Conservation (phyloP, 2,113 vertebrate species). For the Nothobranchius kuhntae region DNA sequence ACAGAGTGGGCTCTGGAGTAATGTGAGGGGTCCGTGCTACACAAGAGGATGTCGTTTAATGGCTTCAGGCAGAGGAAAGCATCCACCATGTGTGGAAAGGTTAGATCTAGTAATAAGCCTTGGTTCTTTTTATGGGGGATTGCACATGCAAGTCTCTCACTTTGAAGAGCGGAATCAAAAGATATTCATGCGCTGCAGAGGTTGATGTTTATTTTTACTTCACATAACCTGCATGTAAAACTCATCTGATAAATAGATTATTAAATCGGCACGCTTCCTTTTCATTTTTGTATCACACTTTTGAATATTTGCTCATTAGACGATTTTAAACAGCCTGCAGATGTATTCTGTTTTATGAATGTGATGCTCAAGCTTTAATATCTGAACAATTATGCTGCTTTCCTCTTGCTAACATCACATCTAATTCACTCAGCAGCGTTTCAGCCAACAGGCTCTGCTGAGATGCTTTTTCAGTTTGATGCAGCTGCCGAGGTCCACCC, state of each 20-base stretch:
- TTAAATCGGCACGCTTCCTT: neutral
- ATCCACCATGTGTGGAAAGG: slow-evolving; percentile 33
- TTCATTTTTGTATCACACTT: neutral
- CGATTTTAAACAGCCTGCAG: slow-evolving; percentile 32
- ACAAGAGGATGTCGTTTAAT: slow-evolving; percentile 35
- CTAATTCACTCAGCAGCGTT: slow-evolving; percentile 12
- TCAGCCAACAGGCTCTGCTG: slow-evolving; percentile 6
- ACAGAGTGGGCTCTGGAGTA: slow-evolving; percentile 8
- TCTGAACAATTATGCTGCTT: slow-evolving; percentile 14
- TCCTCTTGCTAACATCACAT: neutral
- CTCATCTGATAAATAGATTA: slow-evolving; percentile 7
- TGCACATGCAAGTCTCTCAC: slow-evolving; percentile 31
- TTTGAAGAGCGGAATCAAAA: slow-evolving; percentile 64
- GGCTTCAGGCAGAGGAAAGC: slow-evolving; percentile 39
- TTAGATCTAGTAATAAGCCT: slow-evolving; percentile 54
- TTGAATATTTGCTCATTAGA: slow-evolving; percentile 27
- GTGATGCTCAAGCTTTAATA: neutral
- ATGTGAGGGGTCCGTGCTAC: slow-evolving; percentile 21
- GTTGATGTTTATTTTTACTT: slow-evolving; percentile 59
- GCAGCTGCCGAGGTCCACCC: too few relatives aligned
- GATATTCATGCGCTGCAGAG: slow-evolving; percentile 53
- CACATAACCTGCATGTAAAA: slow-evolving; percentile 44
- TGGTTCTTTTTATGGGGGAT: slow-evolving; percentile 43
- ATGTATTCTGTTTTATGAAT: slow-evolving; percentile 29
- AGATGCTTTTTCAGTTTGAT: slow-evolving; percentile 8